Conservation (phyloP, 2,113 vertebrate genomes). For the Rhinogobius similis region DNA sequence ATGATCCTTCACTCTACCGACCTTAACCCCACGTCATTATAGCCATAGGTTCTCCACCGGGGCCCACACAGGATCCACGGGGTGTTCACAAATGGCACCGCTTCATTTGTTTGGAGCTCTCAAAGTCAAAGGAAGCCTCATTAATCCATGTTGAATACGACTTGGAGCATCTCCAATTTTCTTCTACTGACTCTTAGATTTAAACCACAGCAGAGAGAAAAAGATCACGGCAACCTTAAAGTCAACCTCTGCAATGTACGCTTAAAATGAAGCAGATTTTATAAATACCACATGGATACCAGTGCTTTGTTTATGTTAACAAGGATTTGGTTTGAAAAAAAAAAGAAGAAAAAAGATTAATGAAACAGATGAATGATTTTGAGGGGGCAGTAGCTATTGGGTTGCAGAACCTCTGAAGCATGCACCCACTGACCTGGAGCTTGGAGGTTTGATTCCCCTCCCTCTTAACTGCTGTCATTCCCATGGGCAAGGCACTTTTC, state of each 20-base stretch:
- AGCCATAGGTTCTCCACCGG: constrained; percentile 26
- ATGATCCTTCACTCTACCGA: constrained; percentile 48
- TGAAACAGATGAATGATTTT: background rate
- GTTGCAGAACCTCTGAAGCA: background rate
- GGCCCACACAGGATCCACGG: constrained; percentile 9
- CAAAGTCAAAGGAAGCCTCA: constrained; percentile 23
- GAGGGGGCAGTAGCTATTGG: background rate
- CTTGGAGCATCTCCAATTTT: constrained; percentile 19
- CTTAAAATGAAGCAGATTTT: background rate
- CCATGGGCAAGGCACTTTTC: background rate
- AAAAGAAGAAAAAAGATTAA: background rate
- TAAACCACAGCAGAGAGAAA: background rate
- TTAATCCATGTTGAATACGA: constrained; percentile 35
- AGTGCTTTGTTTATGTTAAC: too few species aligned
- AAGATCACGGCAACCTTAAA: background rate
- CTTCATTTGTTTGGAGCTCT: constrained; percentile 21
- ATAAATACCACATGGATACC: background rate
- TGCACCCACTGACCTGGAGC: background rate
- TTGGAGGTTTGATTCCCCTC: background rate
- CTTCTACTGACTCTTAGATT: background rate
- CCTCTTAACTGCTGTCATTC: background rate
- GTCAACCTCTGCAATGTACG: background rate
- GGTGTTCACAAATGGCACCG: constrained; percentile 19
- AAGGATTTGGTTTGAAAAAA: too few species aligned
- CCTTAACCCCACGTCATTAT: constrained; percentile 37